Evolutionary conservation across 2,113 vertebrate species (phyloP).

Genomic region (Melanotaenia duboulayi): DNA sequence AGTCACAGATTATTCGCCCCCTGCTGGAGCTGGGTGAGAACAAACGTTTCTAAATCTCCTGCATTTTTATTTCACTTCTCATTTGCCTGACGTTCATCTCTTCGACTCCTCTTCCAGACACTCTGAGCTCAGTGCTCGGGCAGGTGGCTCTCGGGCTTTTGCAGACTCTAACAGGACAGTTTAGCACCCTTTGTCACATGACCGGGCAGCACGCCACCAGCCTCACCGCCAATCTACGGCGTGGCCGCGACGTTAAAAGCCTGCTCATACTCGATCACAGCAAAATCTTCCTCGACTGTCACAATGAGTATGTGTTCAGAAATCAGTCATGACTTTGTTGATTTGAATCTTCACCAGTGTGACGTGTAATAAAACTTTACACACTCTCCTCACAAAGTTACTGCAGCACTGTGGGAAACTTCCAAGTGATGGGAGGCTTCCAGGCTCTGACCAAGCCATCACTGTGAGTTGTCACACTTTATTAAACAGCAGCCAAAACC

Average conservation of each 20-base stretch:
- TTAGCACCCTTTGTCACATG: conserved; percentile 91
- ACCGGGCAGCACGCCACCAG: conserved; percentile 93
- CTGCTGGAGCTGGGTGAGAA: conserved; percentile 91
- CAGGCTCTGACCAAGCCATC: conserved; percentile 90
- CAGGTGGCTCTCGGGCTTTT: conserved; percentile 82
- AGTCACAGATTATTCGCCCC: conserved; percentile 90
- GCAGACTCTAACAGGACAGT: conserved; percentile 87
- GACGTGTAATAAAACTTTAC: not conserved
- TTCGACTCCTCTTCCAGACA: conserved; percentile 80
- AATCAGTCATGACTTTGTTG: not conserved
- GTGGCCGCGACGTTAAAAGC: conserved; percentile 84
- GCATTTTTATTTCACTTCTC: not conserved
- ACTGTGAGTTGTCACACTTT: conserved; percentile 83
- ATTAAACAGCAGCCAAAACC: not conserved
- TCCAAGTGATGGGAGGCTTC: conserved; percentile 95
- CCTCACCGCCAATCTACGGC: conserved; percentile 89
- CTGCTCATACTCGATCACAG: conserved; percentile 91
- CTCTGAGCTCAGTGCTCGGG: conserved; percentile 83
- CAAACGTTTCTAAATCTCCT: too few relatives aligned
- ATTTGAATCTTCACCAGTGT: not conserved
- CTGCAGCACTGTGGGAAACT: conserved; percentile 87
- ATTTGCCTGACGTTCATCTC: not conserved
- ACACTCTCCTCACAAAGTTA: conserved; percentile 83
- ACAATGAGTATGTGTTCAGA: conserved; percentile 87
- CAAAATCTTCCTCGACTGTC: conserved; percentile 90